Conservation (phyloP, 2,888 invertebrate species). For the Apodemia mormo region DNA sequence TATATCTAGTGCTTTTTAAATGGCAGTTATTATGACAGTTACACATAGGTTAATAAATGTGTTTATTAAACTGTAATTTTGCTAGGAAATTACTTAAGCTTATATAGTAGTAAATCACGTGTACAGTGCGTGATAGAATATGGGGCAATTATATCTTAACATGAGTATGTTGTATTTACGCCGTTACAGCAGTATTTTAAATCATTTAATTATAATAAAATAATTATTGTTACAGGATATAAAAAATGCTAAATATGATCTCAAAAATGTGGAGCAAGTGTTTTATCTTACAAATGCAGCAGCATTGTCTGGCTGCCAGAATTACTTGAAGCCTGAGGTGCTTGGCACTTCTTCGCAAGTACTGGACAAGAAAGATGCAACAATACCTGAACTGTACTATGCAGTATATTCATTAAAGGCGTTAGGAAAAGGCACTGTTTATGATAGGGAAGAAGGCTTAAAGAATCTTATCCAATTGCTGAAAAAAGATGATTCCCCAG, state of each 20-base stretch:
- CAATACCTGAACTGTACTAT: conserved; percentile 87
- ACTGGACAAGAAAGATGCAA: conserved; percentile 85
- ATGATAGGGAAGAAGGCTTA: conserved; percentile 85
- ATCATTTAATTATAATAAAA: not conserved
- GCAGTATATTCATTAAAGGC: conserved; percentile 86
- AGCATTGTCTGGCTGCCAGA: conserved; percentile 79
- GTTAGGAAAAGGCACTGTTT: conserved; percentile 83
- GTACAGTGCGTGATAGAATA: no score
- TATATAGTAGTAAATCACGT: no score
- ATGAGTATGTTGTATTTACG: no score
- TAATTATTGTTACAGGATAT: conserved; percentile 49
- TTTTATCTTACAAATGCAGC: conserved; percentile 86
- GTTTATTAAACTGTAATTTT: no score
- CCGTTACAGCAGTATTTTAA: no score
- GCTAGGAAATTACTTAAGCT: no score
- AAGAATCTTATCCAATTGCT: conserved; percentile 88
- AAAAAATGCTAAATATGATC: conserved; percentile 60
- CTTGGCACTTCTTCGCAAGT: conserved; percentile 75
- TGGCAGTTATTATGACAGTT: no score
- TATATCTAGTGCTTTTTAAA: no score
- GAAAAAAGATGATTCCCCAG: conserved; percentile 91
- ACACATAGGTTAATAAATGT: no score
- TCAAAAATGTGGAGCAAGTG: conserved; percentile 76
- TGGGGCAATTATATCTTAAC: no score
- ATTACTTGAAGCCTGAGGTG: conserved; percentile 73